Conservation (phyloP, 2,113 vertebrate genomes). For the Corydoras sp. region DNA sequence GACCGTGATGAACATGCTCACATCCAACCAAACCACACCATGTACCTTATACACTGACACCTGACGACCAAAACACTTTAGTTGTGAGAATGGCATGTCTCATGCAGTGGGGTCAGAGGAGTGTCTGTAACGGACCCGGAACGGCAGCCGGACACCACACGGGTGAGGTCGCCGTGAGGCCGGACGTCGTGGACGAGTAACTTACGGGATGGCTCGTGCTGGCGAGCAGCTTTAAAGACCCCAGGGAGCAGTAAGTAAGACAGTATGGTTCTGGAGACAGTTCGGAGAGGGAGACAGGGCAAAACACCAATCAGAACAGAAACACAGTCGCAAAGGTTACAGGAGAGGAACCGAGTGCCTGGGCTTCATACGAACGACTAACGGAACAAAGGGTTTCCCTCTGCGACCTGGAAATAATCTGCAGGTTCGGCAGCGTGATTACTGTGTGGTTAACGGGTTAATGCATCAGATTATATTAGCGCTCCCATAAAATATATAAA, state of each 20-base stretch:
- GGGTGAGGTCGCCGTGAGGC: slow-evolving; percentile 34
- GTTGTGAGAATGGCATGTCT: slow-evolving; percentile 54
- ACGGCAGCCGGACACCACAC: slow-evolving; percentile 48
- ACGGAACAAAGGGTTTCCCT: background rate
- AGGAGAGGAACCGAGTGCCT: slow-evolving; percentile 23
- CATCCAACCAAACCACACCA: slow-evolving; percentile 46
- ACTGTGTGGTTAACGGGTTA: no score
- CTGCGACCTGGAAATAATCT: no score
- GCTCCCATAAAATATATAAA: no score
- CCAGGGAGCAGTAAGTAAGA: slow-evolving; percentile 99
- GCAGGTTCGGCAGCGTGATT: no score
- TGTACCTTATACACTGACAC: slow-evolving; percentile 42
- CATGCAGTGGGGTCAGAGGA: slow-evolving; percentile 57
- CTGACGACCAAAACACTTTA: slow-evolving; percentile 49
- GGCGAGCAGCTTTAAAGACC: slow-evolving; percentile 92
- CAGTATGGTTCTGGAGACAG: slow-evolving; percentile 96
- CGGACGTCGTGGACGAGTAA: slow-evolving; percentile 65
- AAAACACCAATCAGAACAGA: slow-evolving; percentile 47
- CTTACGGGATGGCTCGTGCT: slow-evolving; percentile 84
- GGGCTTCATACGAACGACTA: slow-evolving; percentile 19
- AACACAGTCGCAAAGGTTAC: slow-evolving; percentile 37
- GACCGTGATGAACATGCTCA: slow-evolving; percentile 52
- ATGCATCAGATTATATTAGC: no score
- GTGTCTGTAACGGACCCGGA: slow-evolving; percentile 50
- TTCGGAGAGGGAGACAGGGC: slow-evolving; percentile 68